Base-by-base conservation (phyloP, 2,113 vertebrate species). In the Proterorhinus semilunaris region DNA sequence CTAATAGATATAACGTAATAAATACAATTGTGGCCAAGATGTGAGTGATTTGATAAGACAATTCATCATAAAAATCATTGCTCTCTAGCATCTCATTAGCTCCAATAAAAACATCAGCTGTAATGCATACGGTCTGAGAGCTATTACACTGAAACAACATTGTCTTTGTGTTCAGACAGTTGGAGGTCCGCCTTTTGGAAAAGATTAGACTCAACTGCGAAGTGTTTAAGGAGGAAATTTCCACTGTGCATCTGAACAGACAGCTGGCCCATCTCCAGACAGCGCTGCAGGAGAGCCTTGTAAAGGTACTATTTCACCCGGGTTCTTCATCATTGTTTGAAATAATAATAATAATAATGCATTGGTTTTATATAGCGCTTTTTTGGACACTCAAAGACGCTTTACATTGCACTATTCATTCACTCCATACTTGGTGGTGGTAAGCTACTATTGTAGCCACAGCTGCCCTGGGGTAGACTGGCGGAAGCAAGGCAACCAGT, bases 141-240 rank as follows among this genome's bases (percentile, higher is more conserved):
- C 42, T 2, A 61, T 61, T 61, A 61, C 58, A 13, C 42, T 61
- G 36, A 61, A 61, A 61, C 58, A 61, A 61, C 62, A n/a, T 48
- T 70, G 11, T 78, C 57, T 70, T 58, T 15, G 15, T 52, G 42
- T 75, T 62, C 83, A 93, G 91, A 62, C 83, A 84, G 69, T 46
- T 88, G 55, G 91, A 94, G 16, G 69, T 89, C 54, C 83, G 75
- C 55, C 74, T 93, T 65, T 79, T 92, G 76, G 80, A 87, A 66
- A 87, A 86, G 76, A 90, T 92, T 84, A 91, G 81, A 76, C 86
- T 92, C 51, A 89, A 91, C 72, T 91, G 76, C n/a, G 85, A 90
- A 59, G 77, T 93, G 71, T 92, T 94, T 72, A 87, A 91, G 86
- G 90, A 93, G 71, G 91, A 91, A 59, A 89, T 90, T 66, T 82